phyloP scores from a whole-genome alignment of 2,888 invertebrate genomes.

The Stictocephala bisonia region DNA sequence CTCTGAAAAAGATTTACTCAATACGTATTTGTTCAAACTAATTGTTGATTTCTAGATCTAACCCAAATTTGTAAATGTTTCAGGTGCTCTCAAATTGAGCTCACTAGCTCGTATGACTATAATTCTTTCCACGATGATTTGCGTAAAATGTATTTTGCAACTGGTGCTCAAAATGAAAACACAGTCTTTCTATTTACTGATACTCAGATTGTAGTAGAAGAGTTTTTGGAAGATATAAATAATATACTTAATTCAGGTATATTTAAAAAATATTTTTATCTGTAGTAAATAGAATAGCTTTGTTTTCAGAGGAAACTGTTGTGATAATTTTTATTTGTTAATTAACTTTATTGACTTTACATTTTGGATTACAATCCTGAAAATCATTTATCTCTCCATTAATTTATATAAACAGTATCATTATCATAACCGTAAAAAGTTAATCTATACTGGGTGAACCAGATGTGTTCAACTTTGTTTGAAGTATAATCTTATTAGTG shows the following conservation, averaged over 20 bases:
- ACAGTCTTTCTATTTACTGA: constrained; percentile 90
- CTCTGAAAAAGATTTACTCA: too few species aligned
- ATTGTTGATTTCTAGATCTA: too few species aligned
- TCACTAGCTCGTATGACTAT: constrained; percentile 86
- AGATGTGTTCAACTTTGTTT: too few species aligned
- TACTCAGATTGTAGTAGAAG: constrained; percentile 90
- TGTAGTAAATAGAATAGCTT: background rate
- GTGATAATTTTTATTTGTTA: background rate
- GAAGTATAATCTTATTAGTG: too few species aligned
- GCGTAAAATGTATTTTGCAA: constrained; percentile 80
- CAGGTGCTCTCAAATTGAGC: constrained; percentile 88
- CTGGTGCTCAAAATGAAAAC: constrained; percentile 79
- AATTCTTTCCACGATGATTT: constrained; percentile 87
- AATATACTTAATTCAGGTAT: constrained; percentile 89
- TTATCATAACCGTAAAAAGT: too few species aligned
- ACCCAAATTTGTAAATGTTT: too few species aligned
- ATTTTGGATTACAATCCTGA: too few species aligned
- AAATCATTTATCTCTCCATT: too few species aligned
- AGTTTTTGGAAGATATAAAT: constrained; percentile 92
- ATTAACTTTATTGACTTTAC: background rate
- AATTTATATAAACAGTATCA: too few species aligned
- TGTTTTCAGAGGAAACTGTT: background rate
- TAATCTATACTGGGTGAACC: too few species aligned
- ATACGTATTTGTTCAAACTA: too few species aligned
- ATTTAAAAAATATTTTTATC: too few species aligned